Conservation (phyloP, 2,888 invertebrate species). For the Tipula confusa region DNA sequence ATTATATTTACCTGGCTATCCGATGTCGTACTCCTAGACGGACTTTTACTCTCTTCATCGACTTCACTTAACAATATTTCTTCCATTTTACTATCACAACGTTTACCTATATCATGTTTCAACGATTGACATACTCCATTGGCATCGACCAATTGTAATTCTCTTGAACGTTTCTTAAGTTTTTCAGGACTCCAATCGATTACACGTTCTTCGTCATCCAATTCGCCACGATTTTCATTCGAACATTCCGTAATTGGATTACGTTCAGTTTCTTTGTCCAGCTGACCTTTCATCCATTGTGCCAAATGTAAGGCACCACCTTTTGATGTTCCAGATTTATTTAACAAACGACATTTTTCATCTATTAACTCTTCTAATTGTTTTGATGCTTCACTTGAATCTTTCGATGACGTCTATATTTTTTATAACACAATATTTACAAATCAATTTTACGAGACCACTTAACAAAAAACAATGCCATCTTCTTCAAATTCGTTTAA, state of each 20-base stretch:
- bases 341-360: slow-evolving; percentile 60
- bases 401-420: background rate
- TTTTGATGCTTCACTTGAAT: background rate
- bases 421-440: background rate
- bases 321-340: slow-evolving; percentile 60
- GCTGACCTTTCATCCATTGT: slow-evolving; percentile 75
- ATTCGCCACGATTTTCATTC: slow-evolving; percentile 38
- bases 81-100: slow-evolving; percentile 50
- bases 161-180: slow-evolving; percentile 64
- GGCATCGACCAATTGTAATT: slow-evolving; percentile 58
- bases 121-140: slow-evolving; percentile 43
- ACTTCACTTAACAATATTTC: slow-evolving; percentile 49
- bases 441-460: background rate
- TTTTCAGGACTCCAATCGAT: slow-evolving; percentile 68
- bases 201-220: slow-evolving; percentile 47
- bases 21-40: slow-evolving; percentile 70
- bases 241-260: slow-evolving; percentile 41
- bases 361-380: slow-evolving; percentile 55
- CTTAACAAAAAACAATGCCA: background rate
- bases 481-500: slow-evolving; percentile 14
- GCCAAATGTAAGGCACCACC: slow-evolving; percentile 71
- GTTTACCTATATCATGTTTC: slow-evolving; percentile 42
- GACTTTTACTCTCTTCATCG: slow-evolving; percentile 57
- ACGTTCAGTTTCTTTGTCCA: slow-evolving; percentile 57
- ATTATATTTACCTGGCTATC: slow-evolving; percentile 71